Conservation (phyloP, 2,888 invertebrate genomes). For the Cacoxenus indagator region DNA sequence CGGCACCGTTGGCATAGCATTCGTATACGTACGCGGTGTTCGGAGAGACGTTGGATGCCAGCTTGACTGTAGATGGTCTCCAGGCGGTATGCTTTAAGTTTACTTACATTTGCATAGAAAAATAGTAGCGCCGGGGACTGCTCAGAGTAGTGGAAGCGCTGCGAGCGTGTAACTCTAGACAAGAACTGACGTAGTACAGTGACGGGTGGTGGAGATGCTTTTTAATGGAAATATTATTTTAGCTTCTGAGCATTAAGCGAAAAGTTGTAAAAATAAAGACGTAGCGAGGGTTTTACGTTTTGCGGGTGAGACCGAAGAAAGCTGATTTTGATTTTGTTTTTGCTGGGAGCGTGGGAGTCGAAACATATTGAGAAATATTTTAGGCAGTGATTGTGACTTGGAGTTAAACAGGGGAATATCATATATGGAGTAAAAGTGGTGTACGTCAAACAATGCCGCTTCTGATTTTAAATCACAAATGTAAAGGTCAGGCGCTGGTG, state of each 20-base stretch:
- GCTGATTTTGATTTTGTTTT: neutral
- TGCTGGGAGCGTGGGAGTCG: conserved; percentile 28
- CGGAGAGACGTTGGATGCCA: neutral
- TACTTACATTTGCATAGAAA: conserved; percentile 58
- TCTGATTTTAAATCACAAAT: too few relatives aligned
- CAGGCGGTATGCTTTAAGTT: neutral
- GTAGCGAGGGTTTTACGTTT: neutral
- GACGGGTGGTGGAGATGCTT: neutral
- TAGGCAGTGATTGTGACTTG: too few relatives aligned
- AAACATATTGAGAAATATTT: conserved; percentile 19
- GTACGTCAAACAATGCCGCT: too few relatives aligned
- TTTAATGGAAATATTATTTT: conserved; percentile 64
- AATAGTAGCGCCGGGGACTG: conserved; percentile 36
- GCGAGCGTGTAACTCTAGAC: conserved; percentile 23
- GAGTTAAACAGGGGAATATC: too few relatives aligned
- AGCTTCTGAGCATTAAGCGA: conserved; percentile 53
- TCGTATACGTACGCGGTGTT: too few relatives aligned
- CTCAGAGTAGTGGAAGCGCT: neutral
- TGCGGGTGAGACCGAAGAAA: neutral
- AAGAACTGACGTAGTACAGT: neutral
- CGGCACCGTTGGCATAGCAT: conserved; percentile 8
- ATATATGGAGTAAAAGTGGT: too few relatives aligned
- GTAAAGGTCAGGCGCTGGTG: too few relatives aligned
- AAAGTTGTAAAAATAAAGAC: conserved; percentile 12
- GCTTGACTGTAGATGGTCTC: neutral